Base-by-base conservation (phyloP, 2,797 vertebrate species). In the Syndactyla subalaris region DNA sequence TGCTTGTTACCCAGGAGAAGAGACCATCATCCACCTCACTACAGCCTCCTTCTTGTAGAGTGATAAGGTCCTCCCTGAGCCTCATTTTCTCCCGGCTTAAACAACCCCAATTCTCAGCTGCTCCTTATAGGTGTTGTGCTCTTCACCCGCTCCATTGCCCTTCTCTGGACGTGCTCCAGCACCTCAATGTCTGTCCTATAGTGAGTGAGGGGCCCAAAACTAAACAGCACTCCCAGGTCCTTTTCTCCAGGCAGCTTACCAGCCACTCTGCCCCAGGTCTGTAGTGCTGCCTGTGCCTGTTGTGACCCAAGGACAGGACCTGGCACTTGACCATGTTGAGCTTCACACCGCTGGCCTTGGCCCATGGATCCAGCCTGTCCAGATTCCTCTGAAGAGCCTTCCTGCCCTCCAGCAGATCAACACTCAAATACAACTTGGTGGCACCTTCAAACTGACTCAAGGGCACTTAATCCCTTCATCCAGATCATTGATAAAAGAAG, bases 401-500 rank as follows among this genome's bases (percentile, higher is more conserved):
- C 7, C 38, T 16, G 14, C 20, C 29, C n/a, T 45, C 2, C 7
- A 51, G 26, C 49, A 39, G 5, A 45, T 26, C 14, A 57, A 9
- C 7, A 3, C 9, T 67, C 4, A 4, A 0, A 0, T 21, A 9
- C 21, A 38, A 0, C 23, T 14, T 18, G 29, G 12, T 19, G 38
- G 34, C 24, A 22, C 8, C 29, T 7, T 24, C 36, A 49, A 41
- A 48, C 12, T n/a, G 14, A 39, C 52, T 29, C 32, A 36, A 27
- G 30, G 30, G 10, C 27, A 17, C 12, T 61, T 12, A 16, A 9
- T 68, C 5, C 36, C 38, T 8, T 51, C 5, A 5, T 23, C 19
- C 46, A 26, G 12, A 36, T n/a, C 5, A 9, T 1, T 41, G n/a
- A 51, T 41, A 26, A 51, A 51, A 43, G 49, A 51, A 57, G 12